Evolutionary conservation across 2,888 invertebrate genomes (phyloP).

Genomic region (Lissocephala sabroskyi): DNA sequence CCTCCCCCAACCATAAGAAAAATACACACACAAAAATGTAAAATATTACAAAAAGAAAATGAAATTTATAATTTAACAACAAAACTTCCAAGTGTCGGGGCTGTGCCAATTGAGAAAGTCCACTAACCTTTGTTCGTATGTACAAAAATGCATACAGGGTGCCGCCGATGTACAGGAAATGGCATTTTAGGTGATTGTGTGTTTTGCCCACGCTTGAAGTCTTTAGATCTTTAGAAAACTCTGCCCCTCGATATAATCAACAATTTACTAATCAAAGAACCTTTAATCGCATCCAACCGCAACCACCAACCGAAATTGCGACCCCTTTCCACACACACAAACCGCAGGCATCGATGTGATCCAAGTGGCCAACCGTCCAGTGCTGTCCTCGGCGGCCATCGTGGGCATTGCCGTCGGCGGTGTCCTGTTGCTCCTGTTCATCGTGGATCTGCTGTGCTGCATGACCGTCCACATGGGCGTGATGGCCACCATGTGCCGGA

Average conservation of each 20-base stretch:
- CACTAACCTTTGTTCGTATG: too few relatives aligned
- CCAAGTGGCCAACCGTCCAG: constrained; percentile 67
- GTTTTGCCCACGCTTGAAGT: too few relatives aligned
- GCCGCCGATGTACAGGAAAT: too few relatives aligned
- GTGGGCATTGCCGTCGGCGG: constrained; percentile 89
- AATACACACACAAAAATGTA: constrained; percentile 59
- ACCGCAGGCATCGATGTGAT: constrained; percentile 69
- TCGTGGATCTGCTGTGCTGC: constrained; percentile 90
- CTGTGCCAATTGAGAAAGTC: too few relatives aligned
- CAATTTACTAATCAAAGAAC: not conserved
- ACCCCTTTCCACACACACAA: constrained; percentile 5
- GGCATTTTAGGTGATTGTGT: too few relatives aligned
- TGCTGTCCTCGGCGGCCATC: constrained; percentile 77
- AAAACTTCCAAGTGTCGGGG: too few relatives aligned
- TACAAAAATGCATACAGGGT: too few relatives aligned
- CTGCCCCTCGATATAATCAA: constrained; percentile 8
- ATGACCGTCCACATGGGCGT: constrained; percentile 78
- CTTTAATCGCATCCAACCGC: constrained; percentile 6
- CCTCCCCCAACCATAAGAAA: constrained; percentile 26
- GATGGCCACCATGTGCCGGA: constrained; percentile 79
- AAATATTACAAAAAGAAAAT: constrained; percentile 25
- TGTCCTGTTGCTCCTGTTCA: constrained; percentile 83
- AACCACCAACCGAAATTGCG: constrained; percentile 6
- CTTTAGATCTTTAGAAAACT: too few relatives aligned
- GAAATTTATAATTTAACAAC: constrained; percentile 6